phyloP scores from a whole-genome alignment of 2,113 vertebrate genomes.

The Gracilinanus agilis region DNA sequence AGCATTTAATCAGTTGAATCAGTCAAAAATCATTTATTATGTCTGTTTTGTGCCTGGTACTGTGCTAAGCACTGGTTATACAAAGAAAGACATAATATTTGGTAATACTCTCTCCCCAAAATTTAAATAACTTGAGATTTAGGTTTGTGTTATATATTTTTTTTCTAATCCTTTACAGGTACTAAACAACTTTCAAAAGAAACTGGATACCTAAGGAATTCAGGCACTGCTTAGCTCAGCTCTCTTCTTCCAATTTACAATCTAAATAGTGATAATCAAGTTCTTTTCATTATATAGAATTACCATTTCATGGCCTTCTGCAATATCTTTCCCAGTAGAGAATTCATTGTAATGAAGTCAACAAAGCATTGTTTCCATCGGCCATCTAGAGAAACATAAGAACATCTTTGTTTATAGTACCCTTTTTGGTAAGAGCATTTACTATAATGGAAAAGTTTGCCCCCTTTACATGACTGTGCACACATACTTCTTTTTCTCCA shows the following conservation, averaged over 20 bases:
- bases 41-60: too few species aligned
- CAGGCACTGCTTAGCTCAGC: background rate
- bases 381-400: background rate
- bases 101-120: too few species aligned
- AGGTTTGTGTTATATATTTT: background rate
- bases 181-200: background rate
- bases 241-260: background rate
- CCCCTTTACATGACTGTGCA: background rate
- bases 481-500: background rate
- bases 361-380: background rate
- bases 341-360: background rate
- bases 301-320: background rate
- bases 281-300: background rate
- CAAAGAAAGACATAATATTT: too few species aligned
- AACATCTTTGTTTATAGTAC: background rate
- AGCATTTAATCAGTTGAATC: too few species aligned
- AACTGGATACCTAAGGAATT: background rate
- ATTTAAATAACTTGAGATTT: too few species aligned
- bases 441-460: background rate
- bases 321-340: background rate
- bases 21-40: too few species aligned
- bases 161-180: background rate
- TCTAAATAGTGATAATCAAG: background rate
- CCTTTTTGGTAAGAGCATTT: background rate
- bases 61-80: too few species aligned